Base-by-base conservation (phyloP, 2,888 invertebrate genomes). In the Plutella xylostella region DNA sequence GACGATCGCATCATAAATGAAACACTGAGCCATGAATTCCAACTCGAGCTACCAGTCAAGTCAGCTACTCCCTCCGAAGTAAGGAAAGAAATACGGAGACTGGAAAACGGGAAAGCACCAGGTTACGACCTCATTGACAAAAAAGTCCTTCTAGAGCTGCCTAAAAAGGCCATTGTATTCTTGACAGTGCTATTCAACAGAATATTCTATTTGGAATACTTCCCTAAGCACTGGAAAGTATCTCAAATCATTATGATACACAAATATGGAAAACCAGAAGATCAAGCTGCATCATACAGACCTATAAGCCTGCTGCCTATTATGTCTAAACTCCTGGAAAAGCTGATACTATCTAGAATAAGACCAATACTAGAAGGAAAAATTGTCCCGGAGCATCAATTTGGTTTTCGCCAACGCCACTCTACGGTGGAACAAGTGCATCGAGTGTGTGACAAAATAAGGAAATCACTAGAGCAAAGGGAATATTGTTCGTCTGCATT, bases 101-200 rank as follows among this genome's bases (percentile, higher is more conserved):
- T 74, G 2, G 55, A 62, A 0, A 54, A 54, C 9, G 76, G 75
- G 76, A 62, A 63, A 47, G 48, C 52, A 1, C 25, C 25, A 25
- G 25, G 25, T 7, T 25, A 7, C 25, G 25, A 25, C 9, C 9
- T 25, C 5, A 25, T 25, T 7, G 9, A 25, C 9, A 25, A 25
- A 25, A 25, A 5, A 25, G 25, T 25, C 5, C 25, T 25, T 7
- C 9, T 25, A 9, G 25, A 25, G 25, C n/a, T n/a, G n/a, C n/a
- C n/a, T n/a, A n/a, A n/a, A 28, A 28, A 28, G 28, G 28, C 11
- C 28, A 28, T 40, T 15, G 28, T 28, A 9, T 40, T 28, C 28
- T 28, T 40, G 2, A 28, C 40, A n/a, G 7, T 12, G 7, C 12
- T 40, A 1, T 28, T 40, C 15, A 40, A 40, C 19, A 28, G 28